A percentile compares a stretch with the other conserved stretches of the same genome.
These are phyloP conservation scores for Dryocosmus kuriphilus DNA, from an alignment of 2,888 invertebrate genomes.

Conservation along the genomic window DNA sequence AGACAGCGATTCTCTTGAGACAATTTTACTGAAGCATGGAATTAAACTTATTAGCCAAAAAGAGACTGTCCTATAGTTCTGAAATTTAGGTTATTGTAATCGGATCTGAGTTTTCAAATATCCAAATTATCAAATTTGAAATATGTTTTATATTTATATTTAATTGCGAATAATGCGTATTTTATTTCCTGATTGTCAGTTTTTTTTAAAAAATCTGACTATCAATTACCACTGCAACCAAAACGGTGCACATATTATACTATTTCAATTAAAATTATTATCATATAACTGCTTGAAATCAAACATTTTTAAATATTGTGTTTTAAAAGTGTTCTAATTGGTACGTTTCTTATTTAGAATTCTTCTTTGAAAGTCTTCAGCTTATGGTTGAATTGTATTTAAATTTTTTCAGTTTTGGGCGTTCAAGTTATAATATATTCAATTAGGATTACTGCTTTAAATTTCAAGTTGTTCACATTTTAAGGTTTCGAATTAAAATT, in stretches of 20 bases:
- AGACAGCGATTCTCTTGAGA: constrained; percentile 82
- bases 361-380: too few relatives aligned
- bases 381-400: too few relatives aligned
- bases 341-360: too few relatives aligned
- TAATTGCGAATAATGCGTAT: not conserved
- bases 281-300: too few relatives aligned
- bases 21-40: constrained; percentile 88
- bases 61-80: constrained; percentile 81
- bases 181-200: not conserved
- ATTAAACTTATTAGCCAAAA: constrained; percentile 89
- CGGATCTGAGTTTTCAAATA: not conserved
- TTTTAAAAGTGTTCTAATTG: too few relatives aligned
- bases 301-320: too few relatives aligned
- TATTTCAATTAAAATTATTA: not conserved
- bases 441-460: too few relatives aligned
- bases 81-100: not conserved
- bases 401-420: too few relatives aligned
- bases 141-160: not conserved
- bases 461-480: too few relatives aligned
- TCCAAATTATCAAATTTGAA: not conserved
- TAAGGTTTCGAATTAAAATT: too few relatives aligned
- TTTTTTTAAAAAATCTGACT: not conserved
- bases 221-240: too few relatives aligned
- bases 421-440: too few relatives aligned
- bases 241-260: not conserved